A percentile compares a stretch with the other conserved stretches of the same genome.
Conservation (phyloP, 2,797 vertebrate genomes). For the Pelodytes ibericus region DNA sequence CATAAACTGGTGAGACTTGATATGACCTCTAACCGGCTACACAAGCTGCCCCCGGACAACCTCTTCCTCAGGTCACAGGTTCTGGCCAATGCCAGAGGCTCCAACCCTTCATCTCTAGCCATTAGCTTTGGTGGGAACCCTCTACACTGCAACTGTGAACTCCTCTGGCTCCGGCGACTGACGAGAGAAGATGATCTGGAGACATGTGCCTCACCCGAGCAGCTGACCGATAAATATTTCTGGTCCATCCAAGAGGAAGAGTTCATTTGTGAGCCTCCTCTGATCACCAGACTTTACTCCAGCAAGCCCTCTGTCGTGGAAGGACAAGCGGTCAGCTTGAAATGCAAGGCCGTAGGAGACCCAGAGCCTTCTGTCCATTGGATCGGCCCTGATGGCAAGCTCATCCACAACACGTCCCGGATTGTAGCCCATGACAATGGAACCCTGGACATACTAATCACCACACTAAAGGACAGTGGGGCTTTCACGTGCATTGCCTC, state of each 20-base stretch:
- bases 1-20: slow-evolving; percentile 90
- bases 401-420: slow-evolving; percentile 89
- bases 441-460: slow-evolving; percentile 90
- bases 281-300: slow-evolving; percentile 83
- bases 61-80: slow-evolving; percentile 88
- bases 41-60: slow-evolving; percentile 88
- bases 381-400: slow-evolving; percentile 87
- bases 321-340: slow-evolving; percentile 86
- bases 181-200: slow-evolving; percentile 88
- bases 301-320: slow-evolving; percentile 85
- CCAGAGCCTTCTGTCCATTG: slow-evolving; percentile 90
- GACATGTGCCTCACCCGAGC: slow-evolving; percentile 90
- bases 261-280: slow-evolving; percentile 86
- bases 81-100: slow-evolving; percentile 71
- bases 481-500: slow-evolving; percentile 92
- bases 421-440: slow-evolving; percentile 85
- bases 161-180: slow-evolving; percentile 89
- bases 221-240: slow-evolving; percentile 90
- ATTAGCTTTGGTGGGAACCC: slow-evolving; percentile 95
- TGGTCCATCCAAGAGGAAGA: slow-evolving; percentile 96
- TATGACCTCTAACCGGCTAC: slow-evolving; percentile 92
- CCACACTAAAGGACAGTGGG: slow-evolving; percentile 89
- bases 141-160: slow-evolving; percentile 91
- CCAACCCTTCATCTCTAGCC: slow-evolving; percentile 76
- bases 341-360: slow-evolving; percentile 88